A percentile compares a stretch with the other conserved stretches of the same genome.
These are phyloP conservation scores for Carterocephalus palaemon DNA, from an alignment of 2,888 invertebrate genomes.

Conservation along the genomic window DNA sequence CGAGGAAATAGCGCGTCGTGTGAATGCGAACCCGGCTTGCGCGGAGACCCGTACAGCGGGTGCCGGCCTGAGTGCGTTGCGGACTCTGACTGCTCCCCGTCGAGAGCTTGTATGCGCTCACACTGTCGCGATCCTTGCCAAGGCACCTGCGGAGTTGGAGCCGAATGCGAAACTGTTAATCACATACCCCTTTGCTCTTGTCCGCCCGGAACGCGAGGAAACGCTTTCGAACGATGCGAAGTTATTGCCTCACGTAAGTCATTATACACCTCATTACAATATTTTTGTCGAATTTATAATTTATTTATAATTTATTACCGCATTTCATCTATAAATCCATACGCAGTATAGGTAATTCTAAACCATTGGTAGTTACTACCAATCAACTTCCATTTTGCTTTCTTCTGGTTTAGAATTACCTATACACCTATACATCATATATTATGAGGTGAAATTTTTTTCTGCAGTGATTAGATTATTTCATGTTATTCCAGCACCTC, in stretches of 20 bases:
- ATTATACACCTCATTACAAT: conserved; percentile 2
- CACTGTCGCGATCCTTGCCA: conserved; percentile 91
- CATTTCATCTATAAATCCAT: too few species aligned
- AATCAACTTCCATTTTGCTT: too few species aligned
- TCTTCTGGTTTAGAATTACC: too few species aligned
- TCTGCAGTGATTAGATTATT: neutral
- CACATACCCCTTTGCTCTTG: conserved; percentile 85
- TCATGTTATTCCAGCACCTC: conserved; percentile 67
- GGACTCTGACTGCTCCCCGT: conserved; percentile 91
- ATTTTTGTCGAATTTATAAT: too few species aligned
- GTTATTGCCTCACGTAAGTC: conserved; percentile 55
- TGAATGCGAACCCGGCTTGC: conserved; percentile 84
- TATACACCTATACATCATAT: too few species aligned
- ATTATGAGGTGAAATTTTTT: too few species aligned
- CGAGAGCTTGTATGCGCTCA: conserved; percentile 88
- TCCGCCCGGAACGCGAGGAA: conserved; percentile 83
- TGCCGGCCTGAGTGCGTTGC: conserved; percentile 92
- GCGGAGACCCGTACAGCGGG: conserved; percentile 86
- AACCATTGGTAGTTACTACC: too few species aligned
- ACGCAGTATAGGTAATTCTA: too few species aligned
- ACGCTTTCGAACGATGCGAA: conserved; percentile 83
- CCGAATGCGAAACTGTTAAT: conserved; percentile 86
- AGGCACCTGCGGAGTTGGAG: conserved; percentile 90
- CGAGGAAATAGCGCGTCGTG: conserved; percentile 85
- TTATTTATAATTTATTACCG: too few species aligned